Percentiles rank a stretch among this genome's conserved stretches.
Evolutionary conservation across 1,140 invertebrate genomes (phyloP).

Genomic region (Varroa destructor): DNA sequence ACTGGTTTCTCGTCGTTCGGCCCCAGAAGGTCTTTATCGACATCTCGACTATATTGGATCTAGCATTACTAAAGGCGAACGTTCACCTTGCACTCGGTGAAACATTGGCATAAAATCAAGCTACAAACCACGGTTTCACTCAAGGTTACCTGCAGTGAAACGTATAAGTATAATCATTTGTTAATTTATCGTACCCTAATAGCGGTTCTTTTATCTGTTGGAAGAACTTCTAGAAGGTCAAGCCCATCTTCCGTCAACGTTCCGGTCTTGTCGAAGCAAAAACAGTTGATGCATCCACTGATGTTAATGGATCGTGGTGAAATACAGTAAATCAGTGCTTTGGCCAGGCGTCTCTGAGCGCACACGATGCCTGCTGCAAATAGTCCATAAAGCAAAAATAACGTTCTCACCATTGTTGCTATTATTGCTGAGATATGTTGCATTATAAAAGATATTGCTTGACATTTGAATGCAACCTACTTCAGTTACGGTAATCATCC

Average conservation of each 20-base stretch:
- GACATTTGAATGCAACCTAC: too few species aligned
- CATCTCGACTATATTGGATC: too few species aligned
- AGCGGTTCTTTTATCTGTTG: conserved; percentile 40
- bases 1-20: conserved; percentile 10
- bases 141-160: too few species aligned
- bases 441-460: not conserved
- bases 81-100: too few species aligned
- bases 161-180: too few species aligned
- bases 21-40: too few species aligned
- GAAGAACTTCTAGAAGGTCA: conserved; percentile 74
- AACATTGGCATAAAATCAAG: too few species aligned
- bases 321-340: conserved; percentile 72
- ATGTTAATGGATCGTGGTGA: conserved; percentile 78
- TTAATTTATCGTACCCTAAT: conserved; percentile 3
- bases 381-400: conserved; percentile 35
- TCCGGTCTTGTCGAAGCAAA: conserved; percentile 95
- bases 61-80: too few species aligned
- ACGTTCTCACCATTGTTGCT: not conserved
- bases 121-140: too few species aligned
- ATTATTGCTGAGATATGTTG: not conserved
- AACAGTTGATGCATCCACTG: conserved; percentile 76
- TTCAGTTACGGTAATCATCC: too few species aligned
- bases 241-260: conserved; percentile 86
- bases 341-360: conserved; percentile 64
- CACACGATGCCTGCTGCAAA: conserved; percentile 42